Base-by-base conservation (phyloP, 2,888 invertebrate genomes). In the Leucophenga montana region DNA sequence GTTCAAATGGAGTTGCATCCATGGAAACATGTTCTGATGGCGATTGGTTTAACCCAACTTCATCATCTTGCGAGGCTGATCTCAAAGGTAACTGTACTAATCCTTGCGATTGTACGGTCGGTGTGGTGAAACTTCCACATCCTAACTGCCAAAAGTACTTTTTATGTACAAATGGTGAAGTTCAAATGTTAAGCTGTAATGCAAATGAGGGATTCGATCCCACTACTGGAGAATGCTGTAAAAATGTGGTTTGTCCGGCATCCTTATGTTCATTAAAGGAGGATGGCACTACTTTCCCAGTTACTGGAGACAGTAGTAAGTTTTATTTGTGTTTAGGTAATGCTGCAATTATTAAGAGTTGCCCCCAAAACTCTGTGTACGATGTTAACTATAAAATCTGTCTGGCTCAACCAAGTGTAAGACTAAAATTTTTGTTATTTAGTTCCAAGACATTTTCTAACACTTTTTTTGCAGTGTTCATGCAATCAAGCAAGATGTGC, bases 41-140 rank as follows among this genome's bases (percentile, higher is more conserved):
- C 2, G 75, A 83, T 33, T 83, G 77, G 73, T 87, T 83, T 66
- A 74, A 83, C 73, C 48, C 74, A 0, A 2, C 1, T 0, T 11
- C 9, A 0, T n/a, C 61, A 0, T 50, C 75, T 3, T 85, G 83
- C 3, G 66, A 71, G 4, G 68, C 70, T 0, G 87, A 87, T 72
- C 65, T 84, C 1, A 73, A 76, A 8, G 88, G 81, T 8, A 66
- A 66, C 1, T 88, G 88, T 66, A 77, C 83, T 2, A 85, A 86
- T n/a, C n/a, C n/a, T n/a, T n/a, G n/a, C n/a, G n/a, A n/a, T n/a
- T n/a, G n/a, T n/a, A n/a, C n/a, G n/a, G n/a, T n/a, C n/a, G n/a
- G n/a, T n/a, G n/a, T n/a, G n/a, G n/a, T n/a, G n/a, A n/a, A n/a
- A n/a, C n/a, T n/a, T n/a, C n/a, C n/a, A n/a, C n/a, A n/a, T n/a